These are phyloP conservation scores for Thunnus albacares DNA, from an alignment of 2,797 vertebrate genomes.

Conservation along the genomic window DNA sequence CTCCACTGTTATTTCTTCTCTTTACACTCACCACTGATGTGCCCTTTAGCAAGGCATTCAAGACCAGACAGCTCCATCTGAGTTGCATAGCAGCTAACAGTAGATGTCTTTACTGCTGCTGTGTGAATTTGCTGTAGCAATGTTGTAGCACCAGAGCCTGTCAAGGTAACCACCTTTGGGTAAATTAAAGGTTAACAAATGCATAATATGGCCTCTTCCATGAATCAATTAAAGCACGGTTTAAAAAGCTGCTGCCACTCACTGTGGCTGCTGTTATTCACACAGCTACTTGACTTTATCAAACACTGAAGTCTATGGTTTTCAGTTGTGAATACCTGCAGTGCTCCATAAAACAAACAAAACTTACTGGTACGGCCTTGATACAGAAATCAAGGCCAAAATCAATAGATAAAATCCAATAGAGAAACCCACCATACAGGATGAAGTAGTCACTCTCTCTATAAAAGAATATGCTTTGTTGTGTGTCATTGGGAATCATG, in stretches of 20 bases:
- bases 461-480: not conserved
- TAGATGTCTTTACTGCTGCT: not conserved
- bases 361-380: not conserved
- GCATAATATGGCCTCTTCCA: conserved; percentile 3
- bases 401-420: conserved; percentile 1
- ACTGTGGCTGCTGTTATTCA: not conserved
- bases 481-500: conserved; percentile 10
- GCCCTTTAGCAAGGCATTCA: conserved; percentile 29
- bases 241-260: conserved; percentile 8
- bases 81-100: not conserved
- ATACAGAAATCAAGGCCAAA: conserved; percentile 25
- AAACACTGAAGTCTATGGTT: not conserved
- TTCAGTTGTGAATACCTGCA: not conserved
- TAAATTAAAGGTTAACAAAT: conserved; percentile 48
- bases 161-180: not conserved
- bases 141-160: not conserved
- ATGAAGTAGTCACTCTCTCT: not conserved
- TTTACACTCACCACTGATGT: not conserved
- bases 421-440: not conserved
- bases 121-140: not conserved
- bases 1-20: not conserved
- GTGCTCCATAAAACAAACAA: not conserved
- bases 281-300: not conserved
- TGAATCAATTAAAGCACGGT: conserved; percentile 1
- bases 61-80: not conserved